phyloP scores from a whole-genome alignment of 1,140 invertebrate species.

The Dendrolimus kikuchii region DNA sequence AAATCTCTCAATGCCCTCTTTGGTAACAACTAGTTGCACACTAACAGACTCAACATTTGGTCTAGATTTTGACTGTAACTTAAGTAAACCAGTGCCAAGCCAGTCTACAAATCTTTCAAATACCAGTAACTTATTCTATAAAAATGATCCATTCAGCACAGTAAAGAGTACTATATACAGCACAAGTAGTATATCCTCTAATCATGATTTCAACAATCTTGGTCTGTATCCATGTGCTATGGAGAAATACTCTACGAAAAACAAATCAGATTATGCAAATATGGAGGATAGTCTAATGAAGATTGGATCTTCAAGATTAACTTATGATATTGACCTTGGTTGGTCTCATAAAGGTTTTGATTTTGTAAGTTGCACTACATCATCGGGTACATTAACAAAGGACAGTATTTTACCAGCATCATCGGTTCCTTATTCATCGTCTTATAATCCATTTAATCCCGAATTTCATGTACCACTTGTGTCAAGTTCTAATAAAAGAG shows the following conservation, averaged over 20 bases:
- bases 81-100: conserved; percentile 40
- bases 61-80: conserved; percentile 58
- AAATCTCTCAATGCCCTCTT: conserved; percentile 46
- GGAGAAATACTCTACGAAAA: conserved; percentile 60
- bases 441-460: conserved; percentile 63
- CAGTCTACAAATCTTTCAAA: conserved; percentile 37
- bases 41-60: conserved; percentile 43
- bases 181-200: conserved; percentile 56
- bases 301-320: conserved; percentile 57
- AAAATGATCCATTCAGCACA: conserved; percentile 51
- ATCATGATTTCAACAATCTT: conserved; percentile 57
- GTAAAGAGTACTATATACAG: conserved; percentile 60
- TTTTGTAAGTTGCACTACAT: conserved; percentile 58
- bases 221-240: conserved; percentile 62
- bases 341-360: conserved; percentile 66
- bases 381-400: conserved; percentile 46
- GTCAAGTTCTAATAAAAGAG: conserved; percentile 48
- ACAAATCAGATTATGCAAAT: conserved; percentile 51
- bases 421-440: conserved; percentile 42
- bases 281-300: conserved; percentile 64
- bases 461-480: conserved; percentile 63
- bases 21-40: conserved; percentile 42
- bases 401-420: conserved; percentile 49
- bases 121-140: conserved; percentile 56
- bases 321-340: conserved; percentile 63